phyloP scores from a whole-genome alignment of 2,113 vertebrate species.

The Octodon degus region DNA sequence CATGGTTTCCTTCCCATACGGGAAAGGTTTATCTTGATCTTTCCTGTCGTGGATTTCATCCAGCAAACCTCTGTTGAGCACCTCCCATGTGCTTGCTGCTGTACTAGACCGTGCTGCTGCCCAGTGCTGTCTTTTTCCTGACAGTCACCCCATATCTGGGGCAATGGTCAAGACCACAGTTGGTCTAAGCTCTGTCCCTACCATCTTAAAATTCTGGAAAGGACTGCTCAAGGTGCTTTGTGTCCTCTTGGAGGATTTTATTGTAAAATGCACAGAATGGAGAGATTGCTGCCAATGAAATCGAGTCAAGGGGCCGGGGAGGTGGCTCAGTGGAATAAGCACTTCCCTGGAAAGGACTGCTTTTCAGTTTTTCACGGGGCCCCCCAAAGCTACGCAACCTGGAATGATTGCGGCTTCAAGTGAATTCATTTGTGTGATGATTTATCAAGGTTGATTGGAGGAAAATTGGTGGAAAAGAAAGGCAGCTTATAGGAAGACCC shows the following conservation, averaged over 20 bases:
- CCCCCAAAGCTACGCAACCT: not conserved
- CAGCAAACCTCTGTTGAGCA: not conserved
- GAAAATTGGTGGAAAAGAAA: not conserved
- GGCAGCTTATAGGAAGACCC: not conserved
- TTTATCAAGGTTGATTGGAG: not conserved
- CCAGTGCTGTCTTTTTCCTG: not conserved
- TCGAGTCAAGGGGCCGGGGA: too few species aligned
- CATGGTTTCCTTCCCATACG: not conserved
- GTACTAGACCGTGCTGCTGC: fast-evolving
- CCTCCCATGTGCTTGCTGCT: fast-evolving
- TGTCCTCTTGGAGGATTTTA: too few species aligned
- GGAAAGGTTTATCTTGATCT: not conserved
- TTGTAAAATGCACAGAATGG: too few species aligned
- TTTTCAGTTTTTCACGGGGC: not conserved
- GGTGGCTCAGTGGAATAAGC: too few species aligned
- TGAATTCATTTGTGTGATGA: not conserved
- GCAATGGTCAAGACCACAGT: not conserved
- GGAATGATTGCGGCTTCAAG: not conserved
- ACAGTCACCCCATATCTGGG: not conserved
- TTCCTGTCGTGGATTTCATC: not conserved
- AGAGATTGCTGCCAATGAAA: too few species aligned
- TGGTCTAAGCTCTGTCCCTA: not conserved
- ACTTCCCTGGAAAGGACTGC: not conserved
- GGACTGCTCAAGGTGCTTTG: too few species aligned
- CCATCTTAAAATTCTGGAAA: not conserved